Percentiles rank a stretch among this genome's conserved stretches.
Evolutionary conservation across 2,888 invertebrate species (phyloP).

Genomic region (Orgyia antiqua): DNA sequence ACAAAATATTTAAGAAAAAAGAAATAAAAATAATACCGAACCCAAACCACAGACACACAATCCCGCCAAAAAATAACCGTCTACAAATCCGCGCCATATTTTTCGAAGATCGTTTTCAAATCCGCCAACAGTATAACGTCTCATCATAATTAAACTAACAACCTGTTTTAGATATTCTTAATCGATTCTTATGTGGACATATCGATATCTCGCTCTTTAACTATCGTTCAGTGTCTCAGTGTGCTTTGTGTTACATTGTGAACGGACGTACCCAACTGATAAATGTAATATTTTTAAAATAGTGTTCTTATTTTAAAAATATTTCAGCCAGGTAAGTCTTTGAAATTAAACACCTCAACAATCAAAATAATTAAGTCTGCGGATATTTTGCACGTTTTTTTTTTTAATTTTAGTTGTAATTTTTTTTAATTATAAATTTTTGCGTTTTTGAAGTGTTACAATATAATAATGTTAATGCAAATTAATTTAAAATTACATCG

Average conservation of each 20-base stretch:
- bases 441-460: neutral
- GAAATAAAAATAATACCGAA: constrained; percentile 32
- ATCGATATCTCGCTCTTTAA: constrained; percentile 34
- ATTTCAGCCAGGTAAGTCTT: constrained; percentile 11
- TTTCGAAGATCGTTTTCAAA: constrained; percentile 57
- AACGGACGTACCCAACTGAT: constrained; percentile 43
- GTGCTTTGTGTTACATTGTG: constrained; percentile 56
- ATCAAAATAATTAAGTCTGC: no score
- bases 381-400: no score
- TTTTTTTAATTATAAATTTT: neutral
- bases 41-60: constrained; percentile 21
- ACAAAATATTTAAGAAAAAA: neutral
- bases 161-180: constrained; percentile 38
- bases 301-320: constrained; percentile 10
- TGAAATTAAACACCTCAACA: no score
- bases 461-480: neutral
- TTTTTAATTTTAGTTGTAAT: neutral
- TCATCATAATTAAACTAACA: constrained; percentile 31
- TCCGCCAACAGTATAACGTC: constrained; percentile 65
- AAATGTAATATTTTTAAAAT: constrained; percentile 6
- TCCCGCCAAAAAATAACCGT: constrained; percentile 40
- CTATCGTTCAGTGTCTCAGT: constrained; percentile 63
- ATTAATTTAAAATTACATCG: neutral
- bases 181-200: constrained; percentile 36
- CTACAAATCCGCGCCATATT: constrained; percentile 46